Conservation (phyloP, 2,797 vertebrate species). For the Anableps anableps region DNA sequence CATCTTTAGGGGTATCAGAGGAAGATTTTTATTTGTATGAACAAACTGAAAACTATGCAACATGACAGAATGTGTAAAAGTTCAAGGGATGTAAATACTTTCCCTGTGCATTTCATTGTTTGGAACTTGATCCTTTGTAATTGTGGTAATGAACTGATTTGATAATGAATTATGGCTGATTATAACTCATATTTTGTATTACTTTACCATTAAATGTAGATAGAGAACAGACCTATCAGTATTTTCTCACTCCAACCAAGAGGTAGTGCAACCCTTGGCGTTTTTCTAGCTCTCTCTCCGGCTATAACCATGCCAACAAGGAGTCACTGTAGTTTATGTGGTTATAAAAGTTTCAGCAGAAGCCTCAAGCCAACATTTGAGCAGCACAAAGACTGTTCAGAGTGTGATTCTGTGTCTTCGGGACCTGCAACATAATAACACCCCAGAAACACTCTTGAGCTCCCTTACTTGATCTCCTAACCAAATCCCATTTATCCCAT, state of each 20-base stretch:
- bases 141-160: no score
- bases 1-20: no score
- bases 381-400: not conserved
- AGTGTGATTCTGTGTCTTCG: not conserved
- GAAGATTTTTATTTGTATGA: no score
- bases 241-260: not conserved
- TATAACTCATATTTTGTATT: not conserved
- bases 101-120: not conserved
- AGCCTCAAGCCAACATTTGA: conserved; percentile 3
- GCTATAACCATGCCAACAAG: not conserved
- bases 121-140: not conserved
- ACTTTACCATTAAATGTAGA: not conserved
- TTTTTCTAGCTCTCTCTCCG: not conserved
- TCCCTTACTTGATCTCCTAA: not conserved
- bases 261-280: not conserved
- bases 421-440: not conserved
- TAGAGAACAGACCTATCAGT: not conserved
- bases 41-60: no score
- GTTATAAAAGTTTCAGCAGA: conserved; percentile 4
- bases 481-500: conserved; percentile 32
- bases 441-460: not conserved
- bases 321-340: not conserved
- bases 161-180: not conserved
- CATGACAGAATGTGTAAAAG: not conserved
- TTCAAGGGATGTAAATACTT: not conserved